These are phyloP conservation scores for Condylura cristata DNA, from an alignment of 2,113 vertebrate species.

Conservation along the genomic window DNA sequence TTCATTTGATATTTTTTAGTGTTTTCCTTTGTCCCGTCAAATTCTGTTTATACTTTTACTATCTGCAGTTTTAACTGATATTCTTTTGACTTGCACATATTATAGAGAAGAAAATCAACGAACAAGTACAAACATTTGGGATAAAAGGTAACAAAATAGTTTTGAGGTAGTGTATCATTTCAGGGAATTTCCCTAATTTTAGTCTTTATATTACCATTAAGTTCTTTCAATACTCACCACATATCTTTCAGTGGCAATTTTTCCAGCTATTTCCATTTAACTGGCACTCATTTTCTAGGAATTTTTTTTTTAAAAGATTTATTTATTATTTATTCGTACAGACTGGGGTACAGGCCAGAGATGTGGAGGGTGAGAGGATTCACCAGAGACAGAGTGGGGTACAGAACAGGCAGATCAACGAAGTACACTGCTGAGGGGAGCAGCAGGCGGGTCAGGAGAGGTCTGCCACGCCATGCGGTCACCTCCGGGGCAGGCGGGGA, in stretches of 20 bases:
- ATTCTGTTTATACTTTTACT: slow-evolving; percentile 1
- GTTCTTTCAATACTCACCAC: neutral
- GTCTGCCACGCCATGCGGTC: too few species aligned
- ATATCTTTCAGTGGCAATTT: neutral
- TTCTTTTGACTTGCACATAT: neutral
- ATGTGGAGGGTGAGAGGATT: too few species aligned
- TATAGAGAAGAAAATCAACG: neutral
- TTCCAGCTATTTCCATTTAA: slow-evolving; percentile 32
- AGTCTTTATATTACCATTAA: neutral
- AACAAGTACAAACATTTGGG: neutral
- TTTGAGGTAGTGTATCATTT: neutral
- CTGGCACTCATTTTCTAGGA: neutral
- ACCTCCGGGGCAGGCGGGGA: too few species aligned
- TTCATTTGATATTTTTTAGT: slow-evolving; percentile 22
- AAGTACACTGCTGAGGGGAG: too few species aligned
- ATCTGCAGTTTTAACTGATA: neutral
- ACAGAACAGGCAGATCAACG: too few species aligned
- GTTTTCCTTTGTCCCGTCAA: neutral
- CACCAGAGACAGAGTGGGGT: too few species aligned
- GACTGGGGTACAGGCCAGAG: too few species aligned
- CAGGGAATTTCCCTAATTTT: neutral
- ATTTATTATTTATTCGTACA: too few species aligned
- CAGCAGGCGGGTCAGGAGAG: too few species aligned
- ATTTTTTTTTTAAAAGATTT: too few species aligned
- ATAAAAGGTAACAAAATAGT: neutral